These are phyloP conservation scores for Macrotis lagotis DNA, from an alignment of 2,113 vertebrate species.

Conservation along the genomic window DNA sequence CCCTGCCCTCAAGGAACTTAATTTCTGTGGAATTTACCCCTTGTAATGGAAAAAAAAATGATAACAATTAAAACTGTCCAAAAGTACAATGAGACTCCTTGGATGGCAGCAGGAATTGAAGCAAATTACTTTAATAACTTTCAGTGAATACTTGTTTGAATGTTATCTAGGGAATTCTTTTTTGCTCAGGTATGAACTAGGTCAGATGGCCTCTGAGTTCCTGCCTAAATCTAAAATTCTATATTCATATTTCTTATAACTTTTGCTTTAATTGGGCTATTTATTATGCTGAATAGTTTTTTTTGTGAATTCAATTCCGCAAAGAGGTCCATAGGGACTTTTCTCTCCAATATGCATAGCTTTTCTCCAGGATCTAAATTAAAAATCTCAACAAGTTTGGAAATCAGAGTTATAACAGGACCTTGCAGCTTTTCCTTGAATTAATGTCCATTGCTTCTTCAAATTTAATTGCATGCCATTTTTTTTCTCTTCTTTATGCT, in stretches of 20 bases:
- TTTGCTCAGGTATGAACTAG: not conserved
- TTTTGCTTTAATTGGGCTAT: not conserved
- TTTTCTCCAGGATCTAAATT: not conserved
- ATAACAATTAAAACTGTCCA: too few relatives aligned
- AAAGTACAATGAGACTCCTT: not conserved
- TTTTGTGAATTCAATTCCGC: not conserved
- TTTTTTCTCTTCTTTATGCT: not conserved
- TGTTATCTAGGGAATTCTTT: not conserved
- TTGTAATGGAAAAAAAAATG: too few relatives aligned
- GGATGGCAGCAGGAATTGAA: not conserved
- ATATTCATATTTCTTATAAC: not conserved
- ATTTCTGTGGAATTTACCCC: too few relatives aligned
- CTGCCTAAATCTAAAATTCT: not conserved
- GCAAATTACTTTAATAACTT: not conserved
- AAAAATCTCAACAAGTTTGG: not conserved
- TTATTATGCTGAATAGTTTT: not conserved
- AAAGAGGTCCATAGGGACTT: not conserved
- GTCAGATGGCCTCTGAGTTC: not conserved
- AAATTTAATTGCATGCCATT: not conserved
- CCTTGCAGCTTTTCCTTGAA: not conserved
- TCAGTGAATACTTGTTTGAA: not conserved
- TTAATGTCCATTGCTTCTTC: not conserved
- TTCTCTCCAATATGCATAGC: not conserved
- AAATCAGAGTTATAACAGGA: not conserved
- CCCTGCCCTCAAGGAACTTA: too few relatives aligned